A percentile compares a stretch with the other conserved stretches of the same genome.
These are phyloP conservation scores for Keiferia lycopersicella DNA, from an alignment of 2,888 invertebrate genomes.

Conservation along the genomic window DNA sequence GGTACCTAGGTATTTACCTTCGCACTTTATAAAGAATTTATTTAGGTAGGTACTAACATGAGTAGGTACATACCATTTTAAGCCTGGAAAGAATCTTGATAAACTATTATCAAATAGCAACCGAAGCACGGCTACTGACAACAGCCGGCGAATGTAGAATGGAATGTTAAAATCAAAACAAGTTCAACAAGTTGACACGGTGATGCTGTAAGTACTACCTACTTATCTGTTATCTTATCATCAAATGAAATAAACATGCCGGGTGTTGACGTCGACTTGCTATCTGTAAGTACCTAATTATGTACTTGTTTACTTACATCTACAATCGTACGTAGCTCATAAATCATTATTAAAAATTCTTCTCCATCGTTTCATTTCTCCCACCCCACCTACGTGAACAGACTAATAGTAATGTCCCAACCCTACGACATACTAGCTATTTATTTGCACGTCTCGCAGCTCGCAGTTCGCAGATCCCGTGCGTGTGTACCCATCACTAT, in stretches of 20 bases:
- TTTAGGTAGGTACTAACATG: not conserved
- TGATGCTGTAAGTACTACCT: not conserved
- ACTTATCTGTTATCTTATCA: not conserved
- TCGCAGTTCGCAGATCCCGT: too few relatives aligned
- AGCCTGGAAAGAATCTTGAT: slow-evolving; percentile 17
- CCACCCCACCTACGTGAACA: too few relatives aligned
- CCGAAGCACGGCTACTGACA: not conserved
- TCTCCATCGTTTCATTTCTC: too few relatives aligned
- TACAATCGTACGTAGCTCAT: too few relatives aligned
- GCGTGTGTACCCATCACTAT: slow-evolving; percentile 6
- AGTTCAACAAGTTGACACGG: slow-evolving; percentile 13
- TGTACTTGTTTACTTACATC: too few relatives aligned
- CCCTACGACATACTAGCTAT: not conserved
- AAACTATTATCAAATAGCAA: not conserved
- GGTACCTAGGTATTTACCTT: too few relatives aligned
- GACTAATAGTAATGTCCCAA: not conserved
- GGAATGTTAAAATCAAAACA: not conserved
- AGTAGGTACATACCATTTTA: slow-evolving; percentile 16
- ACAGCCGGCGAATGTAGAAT: not conserved
- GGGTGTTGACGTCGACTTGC: slow-evolving; percentile 6
- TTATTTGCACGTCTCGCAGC: not conserved
- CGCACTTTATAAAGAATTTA: too few relatives aligned
- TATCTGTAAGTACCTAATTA: not conserved
- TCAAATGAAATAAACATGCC: not conserved
- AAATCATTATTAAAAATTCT: not conserved